phyloP scores from a whole-genome alignment of 1,140 invertebrate species.

The Stegodyphus dumicola region DNA sequence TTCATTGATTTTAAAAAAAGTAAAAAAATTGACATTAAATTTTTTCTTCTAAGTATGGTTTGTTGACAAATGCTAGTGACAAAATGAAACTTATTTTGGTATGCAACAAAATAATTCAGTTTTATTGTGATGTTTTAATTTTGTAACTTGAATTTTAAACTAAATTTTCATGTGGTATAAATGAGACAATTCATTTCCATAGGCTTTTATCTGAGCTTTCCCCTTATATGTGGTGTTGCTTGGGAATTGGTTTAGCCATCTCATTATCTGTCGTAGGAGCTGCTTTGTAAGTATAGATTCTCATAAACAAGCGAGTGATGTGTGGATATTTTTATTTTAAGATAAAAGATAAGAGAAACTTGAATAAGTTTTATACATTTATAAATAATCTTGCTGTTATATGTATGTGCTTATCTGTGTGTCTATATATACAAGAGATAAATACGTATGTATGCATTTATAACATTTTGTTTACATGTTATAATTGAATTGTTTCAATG shows the following conservation, averaged over 20 bases:
- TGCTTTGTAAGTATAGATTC: slow-evolving; percentile 78
- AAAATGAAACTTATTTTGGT: neutral
- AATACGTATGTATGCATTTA: too few species aligned
- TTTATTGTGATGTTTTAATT: neutral
- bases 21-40: neutral
- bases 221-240: slow-evolving; percentile 92
- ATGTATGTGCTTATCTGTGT: too few species aligned
- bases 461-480: too few species aligned
- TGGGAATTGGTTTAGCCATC: slow-evolving; percentile 93
- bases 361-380: too few species aligned
- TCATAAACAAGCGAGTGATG: too few species aligned
- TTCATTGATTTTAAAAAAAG: neutral
- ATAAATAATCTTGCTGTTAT: too few species aligned
- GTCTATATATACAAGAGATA: too few species aligned
- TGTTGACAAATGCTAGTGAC: neutral
- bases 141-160: neutral
- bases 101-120: neutral
- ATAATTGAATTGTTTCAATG: too few species aligned
- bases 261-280: slow-evolving; percentile 96
- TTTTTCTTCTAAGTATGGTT: neutral
- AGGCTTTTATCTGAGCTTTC: slow-evolving; percentile 85
- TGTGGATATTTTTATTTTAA: too few species aligned
- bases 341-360: too few species aligned
- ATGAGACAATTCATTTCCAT: neutral
- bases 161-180: neutral